Conservation (phyloP, 2,113 vertebrate genomes). For the Desmodus rotundus region DNA sequence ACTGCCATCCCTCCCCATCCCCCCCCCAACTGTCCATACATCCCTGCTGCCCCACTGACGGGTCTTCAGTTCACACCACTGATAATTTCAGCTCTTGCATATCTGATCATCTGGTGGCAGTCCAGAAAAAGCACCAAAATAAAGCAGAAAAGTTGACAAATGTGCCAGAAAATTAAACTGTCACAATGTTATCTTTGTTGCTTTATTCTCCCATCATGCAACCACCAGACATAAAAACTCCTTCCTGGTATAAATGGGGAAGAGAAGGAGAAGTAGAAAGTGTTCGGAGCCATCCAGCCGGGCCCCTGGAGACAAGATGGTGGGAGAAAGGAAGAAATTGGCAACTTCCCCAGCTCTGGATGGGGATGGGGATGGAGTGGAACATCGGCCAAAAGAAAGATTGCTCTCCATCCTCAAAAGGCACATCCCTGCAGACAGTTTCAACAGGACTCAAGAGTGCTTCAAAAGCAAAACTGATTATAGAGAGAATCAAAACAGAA, state of each 20-base stretch:
- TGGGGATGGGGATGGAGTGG: too few relatives aligned
- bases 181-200: neutral
- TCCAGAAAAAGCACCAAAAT: slow-evolving; percentile 54
- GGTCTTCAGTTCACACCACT: slow-evolving; percentile 44
- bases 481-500: slow-evolving; percentile 28
- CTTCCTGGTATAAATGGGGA: neutral
- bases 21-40: rapidly evolving
- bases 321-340: neutral
- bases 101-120: slow-evolving; percentile 55
- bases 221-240: neutral
- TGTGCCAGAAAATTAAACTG: slow-evolving; percentile 66
- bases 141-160: slow-evolving; percentile 46
- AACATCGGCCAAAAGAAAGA: neutral
- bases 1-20: neutral
- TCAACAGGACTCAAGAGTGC: neutral
- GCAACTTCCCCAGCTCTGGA: neutral
- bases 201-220: neutral
- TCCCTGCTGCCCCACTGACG: slow-evolving; percentile 22
- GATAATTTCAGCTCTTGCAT: slow-evolving; percentile 55
- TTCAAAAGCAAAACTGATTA: slow-evolving; percentile 48
- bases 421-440: neutral
- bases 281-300: neutral
- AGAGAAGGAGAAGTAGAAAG: neutral
- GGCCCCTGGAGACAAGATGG: neutral
- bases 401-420: neutral